These are phyloP conservation scores for Drosophila leontia DNA, from an alignment of 1,140 invertebrate species.

Conservation along the genomic window DNA sequence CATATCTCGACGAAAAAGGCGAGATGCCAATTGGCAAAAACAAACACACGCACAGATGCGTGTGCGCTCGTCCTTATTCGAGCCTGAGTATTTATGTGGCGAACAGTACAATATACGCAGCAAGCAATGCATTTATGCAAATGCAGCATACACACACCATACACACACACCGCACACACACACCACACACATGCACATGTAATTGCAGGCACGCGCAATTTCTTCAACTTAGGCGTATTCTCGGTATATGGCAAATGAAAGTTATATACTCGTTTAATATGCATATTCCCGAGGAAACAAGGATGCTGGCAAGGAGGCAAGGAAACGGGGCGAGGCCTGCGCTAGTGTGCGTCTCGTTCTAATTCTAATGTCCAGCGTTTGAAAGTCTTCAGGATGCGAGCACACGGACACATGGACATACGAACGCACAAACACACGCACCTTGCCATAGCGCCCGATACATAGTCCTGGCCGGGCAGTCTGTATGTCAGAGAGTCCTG, in stretches of 20 bases:
- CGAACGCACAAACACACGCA: constrained; percentile 8
- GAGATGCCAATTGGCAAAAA: constrained; percentile 35
- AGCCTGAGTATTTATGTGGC: constrained; percentile 35
- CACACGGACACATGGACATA: constrained; percentile 15
- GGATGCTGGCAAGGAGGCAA: background rate
- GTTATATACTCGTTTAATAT: constrained; percentile 73
- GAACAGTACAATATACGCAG: constrained; percentile 43
- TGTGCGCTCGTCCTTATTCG: constrained; percentile 21
- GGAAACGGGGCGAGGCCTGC: constrained; percentile 24
- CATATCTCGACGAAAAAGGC: constrained; percentile 26
- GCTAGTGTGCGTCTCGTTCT: constrained; percentile 56
- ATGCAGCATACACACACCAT: constrained; percentile 36
- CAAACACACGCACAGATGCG: constrained; percentile 14
- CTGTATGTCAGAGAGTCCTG: constrained; percentile 26
- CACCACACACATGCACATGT: constrained; percentile 5
- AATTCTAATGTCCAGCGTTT: constrained; percentile 68
- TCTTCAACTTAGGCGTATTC: constrained; percentile 61
- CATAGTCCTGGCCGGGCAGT: constrained; percentile 32
- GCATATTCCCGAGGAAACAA: constrained; percentile 54
- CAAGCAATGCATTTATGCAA: constrained; percentile 70
- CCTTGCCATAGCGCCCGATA: constrained; percentile 19
- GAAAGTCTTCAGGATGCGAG: constrained; percentile 67
- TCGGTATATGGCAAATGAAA: constrained; percentile 41
- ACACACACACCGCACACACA: background rate
- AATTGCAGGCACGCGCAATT: constrained; percentile 59